Base-by-base conservation (phyloP, 2,888 invertebrate species). In the Spodoptera exigua region DNA sequence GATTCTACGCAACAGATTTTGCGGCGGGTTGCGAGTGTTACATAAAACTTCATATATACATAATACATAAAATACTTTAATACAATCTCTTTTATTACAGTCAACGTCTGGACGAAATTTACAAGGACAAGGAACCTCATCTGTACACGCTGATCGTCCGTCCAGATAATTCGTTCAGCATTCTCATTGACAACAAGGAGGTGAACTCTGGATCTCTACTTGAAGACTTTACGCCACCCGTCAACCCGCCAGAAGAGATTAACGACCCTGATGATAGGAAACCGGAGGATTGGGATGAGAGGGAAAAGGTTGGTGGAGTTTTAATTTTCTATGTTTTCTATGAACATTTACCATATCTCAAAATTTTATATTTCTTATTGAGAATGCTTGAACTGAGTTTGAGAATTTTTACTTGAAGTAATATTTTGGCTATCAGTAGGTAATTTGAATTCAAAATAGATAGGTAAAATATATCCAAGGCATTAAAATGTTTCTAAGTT, bases 201-300 rank as follows among this genome's bases (percentile, higher is more conserved):
- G 95, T 98, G 2, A 98, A 98, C 86, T 95, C 97, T 21, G 99
- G 99, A 11, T 97, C 96, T 11, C 91, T 99, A 60, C 89, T 99
- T 37, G 97, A 97, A 65, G 99, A 99, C 92, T 97, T 99, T 87
- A 96, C 96, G 3, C 99, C 99, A 0, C 93, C 99, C 2, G 98
- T 99, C 12, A 99, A 99, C 94, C 99, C 99, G 1, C 97, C 98
- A 0, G 96, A 97, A 70, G 98, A 99, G 92, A 97, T 99, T 79
- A 98, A 98, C 81, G 99, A 99, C 93, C 98, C 98, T 0, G 90
- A 96, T 37, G 99, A 97, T 86, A 94, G 89, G 79, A 96, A 97
- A 86, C 99, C 99, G 0, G 96, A 95, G 0, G 97, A 99, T 84
- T 99, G 99, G 99, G 99, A 99, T 89, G 99, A 99, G 81, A 95